Evolutionary conservation across 2,113 vertebrate genomes (phyloP).

Genomic region (Jacana jacana): DNA sequence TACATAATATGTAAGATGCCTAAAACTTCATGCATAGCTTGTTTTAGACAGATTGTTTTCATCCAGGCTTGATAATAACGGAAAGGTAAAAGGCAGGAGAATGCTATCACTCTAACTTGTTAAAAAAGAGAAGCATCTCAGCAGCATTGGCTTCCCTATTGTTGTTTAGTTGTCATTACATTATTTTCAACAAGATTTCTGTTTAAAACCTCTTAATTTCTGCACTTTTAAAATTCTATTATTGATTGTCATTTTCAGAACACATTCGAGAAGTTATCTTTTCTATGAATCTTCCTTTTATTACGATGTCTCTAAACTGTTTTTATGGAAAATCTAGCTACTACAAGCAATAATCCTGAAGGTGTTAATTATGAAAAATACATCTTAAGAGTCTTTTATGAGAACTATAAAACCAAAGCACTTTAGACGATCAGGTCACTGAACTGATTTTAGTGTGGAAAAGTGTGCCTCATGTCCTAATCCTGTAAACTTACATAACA

Average conservation of each 20-base stretch:
- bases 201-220: not conserved
- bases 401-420: not conserved
- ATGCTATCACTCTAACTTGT: not conserved
- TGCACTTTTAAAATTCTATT: not conserved
- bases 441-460: not conserved
- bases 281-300: not conserved
- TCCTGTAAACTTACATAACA: not conserved
- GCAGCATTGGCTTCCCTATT: not conserved
- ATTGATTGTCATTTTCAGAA: not conserved
- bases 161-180: not conserved
- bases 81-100: not conserved
- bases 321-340: constrained; percentile 1
- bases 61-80: not conserved
- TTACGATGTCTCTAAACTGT: not conserved
- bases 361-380: not conserved
- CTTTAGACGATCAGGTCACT: not conserved
- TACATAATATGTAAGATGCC: not conserved
- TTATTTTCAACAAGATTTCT: not conserved
- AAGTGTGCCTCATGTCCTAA: not conserved
- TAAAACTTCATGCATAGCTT: not conserved
- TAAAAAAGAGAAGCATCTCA: not conserved
- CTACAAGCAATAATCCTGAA: not conserved
- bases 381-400: not conserved
- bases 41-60: not conserved
- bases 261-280: not conserved